A percentile compares a stretch with the other conserved stretches of the same genome.
phyloP scores from a whole-genome alignment of 2,888 invertebrate genomes.

The Metallyticus violacea region DNA sequence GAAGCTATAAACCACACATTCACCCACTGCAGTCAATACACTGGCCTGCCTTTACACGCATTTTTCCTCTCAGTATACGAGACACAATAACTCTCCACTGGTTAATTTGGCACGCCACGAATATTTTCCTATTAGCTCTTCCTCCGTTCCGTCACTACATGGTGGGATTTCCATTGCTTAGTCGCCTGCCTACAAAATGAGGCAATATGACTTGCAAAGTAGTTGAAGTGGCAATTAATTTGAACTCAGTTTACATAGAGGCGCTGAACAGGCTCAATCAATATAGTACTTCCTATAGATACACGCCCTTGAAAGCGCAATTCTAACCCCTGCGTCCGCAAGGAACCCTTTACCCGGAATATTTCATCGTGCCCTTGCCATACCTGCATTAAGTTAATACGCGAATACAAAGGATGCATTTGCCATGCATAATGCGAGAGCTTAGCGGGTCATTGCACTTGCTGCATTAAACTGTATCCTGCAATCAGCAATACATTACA shows the following conservation, averaged over 20 bases:
- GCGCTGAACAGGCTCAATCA: background rate
- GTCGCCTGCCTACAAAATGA: background rate
- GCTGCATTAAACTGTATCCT: no score
- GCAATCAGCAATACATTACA: no score
- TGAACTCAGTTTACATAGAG: background rate
- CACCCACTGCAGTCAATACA: background rate
- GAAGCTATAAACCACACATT: background rate
- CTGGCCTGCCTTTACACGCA: background rate
- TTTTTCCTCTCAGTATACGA: background rate
- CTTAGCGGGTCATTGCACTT: no score
- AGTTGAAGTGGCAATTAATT: conserved; percentile 17
- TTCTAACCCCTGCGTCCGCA: no score
- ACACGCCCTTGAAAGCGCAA: no score
- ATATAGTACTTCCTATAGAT: background rate
- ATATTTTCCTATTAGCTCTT: conserved; percentile 1
- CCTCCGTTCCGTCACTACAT: background rate
- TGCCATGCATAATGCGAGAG: background rate
- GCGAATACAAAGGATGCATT: background rate
- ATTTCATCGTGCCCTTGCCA: background rate
- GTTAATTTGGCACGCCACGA: background rate
- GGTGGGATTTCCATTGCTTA: background rate
- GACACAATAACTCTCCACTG: background rate
- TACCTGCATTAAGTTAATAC: background rate
- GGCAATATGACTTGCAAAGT: conserved; percentile 16
- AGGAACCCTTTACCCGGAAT: background rate